Base-by-base conservation (phyloP, 2,113 vertebrate species). In the Corythornis cristatus region DNA sequence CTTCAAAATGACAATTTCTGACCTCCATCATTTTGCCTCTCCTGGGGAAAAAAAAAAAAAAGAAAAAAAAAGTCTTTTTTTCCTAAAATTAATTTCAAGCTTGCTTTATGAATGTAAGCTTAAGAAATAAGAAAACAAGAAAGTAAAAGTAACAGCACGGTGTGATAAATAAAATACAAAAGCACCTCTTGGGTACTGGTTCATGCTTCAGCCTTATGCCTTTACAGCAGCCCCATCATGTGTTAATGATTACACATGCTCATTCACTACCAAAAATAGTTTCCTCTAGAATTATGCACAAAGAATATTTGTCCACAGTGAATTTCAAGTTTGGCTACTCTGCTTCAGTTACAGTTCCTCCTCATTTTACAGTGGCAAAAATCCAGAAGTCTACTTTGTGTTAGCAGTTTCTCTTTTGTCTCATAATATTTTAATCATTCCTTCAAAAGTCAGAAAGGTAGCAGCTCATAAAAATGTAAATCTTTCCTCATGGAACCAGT, bases 171-270 rank as follows among this genome's bases (percentile, higher is more conserved):
- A 89, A 94, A 96, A 64, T 56, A 76, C 29, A 91, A 82, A 88
- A 92, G 68, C 82, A 91, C 79, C 64, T 94, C 91, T 94, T 66
- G 82, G 79, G 85, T 86, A 56, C 91, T 83, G 94, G 79, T 86
- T 93, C 75, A 60, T 56, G 56, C 64, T 86, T 85, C 82, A 89
- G 94, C 56, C 72, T 78, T 67, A 22, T 89, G 78, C 78, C 64
- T 94, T 79, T 73, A 73, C 75, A 92, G 94, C 4, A 5, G 91
- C 75, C 79, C 61, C 11, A 3, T 67, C 93, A 91, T 96, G 82
- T 95, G 96, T 94, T 96, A 96, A 95, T 93, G 91, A 95, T 96
- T 96, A 96, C 84, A 91, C 87, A 95, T 84, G 88, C 89, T 94
- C 91, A 94, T 89, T 95, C 95, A 88, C 86, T 93, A 95, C 93